These are phyloP conservation scores for Equus quagga DNA, from an alignment of 2,113 vertebrate species.

Conservation along the genomic window DNA sequence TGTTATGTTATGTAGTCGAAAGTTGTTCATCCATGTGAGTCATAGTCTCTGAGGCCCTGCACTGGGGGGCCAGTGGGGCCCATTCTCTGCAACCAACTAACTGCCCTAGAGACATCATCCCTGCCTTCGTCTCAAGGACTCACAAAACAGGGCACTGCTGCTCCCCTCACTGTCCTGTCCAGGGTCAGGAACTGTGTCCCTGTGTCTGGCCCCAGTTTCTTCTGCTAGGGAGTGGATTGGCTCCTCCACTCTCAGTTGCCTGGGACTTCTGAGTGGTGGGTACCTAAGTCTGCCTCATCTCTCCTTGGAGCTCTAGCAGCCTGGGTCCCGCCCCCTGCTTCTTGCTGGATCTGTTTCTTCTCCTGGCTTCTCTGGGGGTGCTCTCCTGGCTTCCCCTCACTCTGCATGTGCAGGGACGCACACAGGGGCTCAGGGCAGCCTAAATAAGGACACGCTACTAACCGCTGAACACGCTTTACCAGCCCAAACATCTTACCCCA, in stretches of 20 bases:
- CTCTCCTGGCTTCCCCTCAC: neutral
- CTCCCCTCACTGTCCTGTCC: neutral
- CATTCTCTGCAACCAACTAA: neutral
- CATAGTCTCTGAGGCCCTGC: neutral
- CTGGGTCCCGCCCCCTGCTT: neutral
- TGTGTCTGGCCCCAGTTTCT: neutral
- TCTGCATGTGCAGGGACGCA: neutral
- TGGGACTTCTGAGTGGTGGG: neutral
- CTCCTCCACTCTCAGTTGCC: too few relatives aligned
- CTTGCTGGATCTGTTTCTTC: neutral
- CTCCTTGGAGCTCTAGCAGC: neutral
- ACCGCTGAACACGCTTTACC: neutral
- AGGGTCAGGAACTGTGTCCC: neutral
- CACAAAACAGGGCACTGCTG: neutral
- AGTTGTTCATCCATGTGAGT: neutral
- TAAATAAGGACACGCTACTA: neutral
- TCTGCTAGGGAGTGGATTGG: neutral
- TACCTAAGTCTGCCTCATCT: neutral
- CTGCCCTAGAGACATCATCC: neutral
- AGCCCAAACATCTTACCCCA: neutral
- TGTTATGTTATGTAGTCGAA: slow-evolving; percentile 60
- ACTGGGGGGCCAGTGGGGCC: accelerated
- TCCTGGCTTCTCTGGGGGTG: neutral
- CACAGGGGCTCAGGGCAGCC: neutral
- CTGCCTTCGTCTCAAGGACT: neutral